Conservation (phyloP, 2,113 vertebrate species). For the Pelusios castaneus region DNA sequence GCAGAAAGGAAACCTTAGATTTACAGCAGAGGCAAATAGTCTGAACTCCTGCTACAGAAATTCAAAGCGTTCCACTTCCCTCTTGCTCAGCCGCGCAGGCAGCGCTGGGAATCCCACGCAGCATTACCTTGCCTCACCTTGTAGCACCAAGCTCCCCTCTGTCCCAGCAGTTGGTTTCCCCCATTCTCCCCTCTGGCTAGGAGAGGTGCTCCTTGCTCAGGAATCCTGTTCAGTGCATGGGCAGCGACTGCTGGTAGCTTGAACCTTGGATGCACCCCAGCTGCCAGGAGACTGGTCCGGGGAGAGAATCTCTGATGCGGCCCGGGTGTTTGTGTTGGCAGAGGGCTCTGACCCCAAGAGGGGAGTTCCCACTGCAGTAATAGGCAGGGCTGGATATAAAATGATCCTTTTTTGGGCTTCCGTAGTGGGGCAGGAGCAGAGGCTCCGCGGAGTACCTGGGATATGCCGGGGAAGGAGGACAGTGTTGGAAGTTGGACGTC, state of each 20-base stretch:
- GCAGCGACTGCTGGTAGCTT: slow-evolving; percentile 71
- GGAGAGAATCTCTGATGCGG: slow-evolving; percentile 29
- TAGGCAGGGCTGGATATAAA: background rate
- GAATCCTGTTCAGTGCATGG: slow-evolving; percentile 28
- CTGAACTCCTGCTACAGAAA: background rate
- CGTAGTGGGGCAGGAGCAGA: slow-evolving; percentile 29
- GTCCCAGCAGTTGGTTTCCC: background rate
- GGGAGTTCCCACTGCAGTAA: slow-evolving; percentile 23
- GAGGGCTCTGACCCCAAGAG: background rate
- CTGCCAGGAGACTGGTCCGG: slow-evolving; percentile 62
- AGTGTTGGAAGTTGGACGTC: background rate
- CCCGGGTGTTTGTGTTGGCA: slow-evolving; percentile 56
- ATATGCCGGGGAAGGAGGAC: slow-evolving; percentile 8
- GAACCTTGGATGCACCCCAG: slow-evolving; percentile 67
- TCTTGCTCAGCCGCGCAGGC: accelerated
- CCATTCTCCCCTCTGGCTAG: accelerated
- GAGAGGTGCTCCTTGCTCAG: accelerated
- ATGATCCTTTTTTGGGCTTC: slow-evolving; percentile 12
- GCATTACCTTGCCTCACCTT: accelerated
- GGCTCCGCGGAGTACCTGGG: background rate
- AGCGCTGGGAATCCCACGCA: accelerated
- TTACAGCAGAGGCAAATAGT: background rate
- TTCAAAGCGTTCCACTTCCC: background rate
- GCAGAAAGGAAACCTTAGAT: background rate
- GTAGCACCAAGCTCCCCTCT: background rate